These are phyloP conservation scores for Colaptes auratus DNA, from an alignment of 2,113 vertebrate species.

Conservation along the genomic window DNA sequence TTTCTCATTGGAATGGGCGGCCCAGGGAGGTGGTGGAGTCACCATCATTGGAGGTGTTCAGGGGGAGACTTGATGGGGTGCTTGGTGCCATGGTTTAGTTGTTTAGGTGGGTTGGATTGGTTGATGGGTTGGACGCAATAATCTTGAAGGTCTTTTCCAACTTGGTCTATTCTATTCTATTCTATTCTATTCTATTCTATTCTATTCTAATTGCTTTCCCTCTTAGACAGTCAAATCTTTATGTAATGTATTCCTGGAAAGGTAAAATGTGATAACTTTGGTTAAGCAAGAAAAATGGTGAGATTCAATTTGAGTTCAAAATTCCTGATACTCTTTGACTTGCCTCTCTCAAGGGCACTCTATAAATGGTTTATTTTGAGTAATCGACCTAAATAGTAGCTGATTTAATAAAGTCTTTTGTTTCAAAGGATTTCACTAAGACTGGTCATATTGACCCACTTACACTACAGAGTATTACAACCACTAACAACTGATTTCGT, in stretches of 20 bases:
- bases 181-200: no score
- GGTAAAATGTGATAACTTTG: neutral
- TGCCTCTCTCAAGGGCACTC: neutral
- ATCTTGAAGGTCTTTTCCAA: no score
- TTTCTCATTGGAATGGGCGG: no score
- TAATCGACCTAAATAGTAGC: constrained; percentile 24
- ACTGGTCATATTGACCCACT: constrained; percentile 1
- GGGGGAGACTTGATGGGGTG: no score
- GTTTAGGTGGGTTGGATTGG: no score
- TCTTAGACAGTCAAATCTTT: neutral
- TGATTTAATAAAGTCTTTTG: constrained; percentile 32
- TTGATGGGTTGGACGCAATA: no score
- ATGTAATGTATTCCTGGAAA: neutral
- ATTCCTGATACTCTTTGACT: neutral
- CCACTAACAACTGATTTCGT: neutral
- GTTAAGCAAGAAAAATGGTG: neutral
- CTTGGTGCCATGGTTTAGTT: no score
- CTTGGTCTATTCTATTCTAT: no score
- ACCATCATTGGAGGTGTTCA: no score
- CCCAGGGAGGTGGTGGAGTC: no score
- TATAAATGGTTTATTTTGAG: constrained; percentile 7
- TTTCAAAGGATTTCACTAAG: constrained; percentile 32
- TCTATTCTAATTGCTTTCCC: neutral
- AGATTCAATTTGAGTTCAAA: neutral
- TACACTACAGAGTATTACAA: neutral